A percentile compares a stretch with the other conserved stretches of the same genome.
phyloP scores from a whole-genome alignment of 2,113 vertebrate genomes.

The Pangasianodon gigas region DNA sequence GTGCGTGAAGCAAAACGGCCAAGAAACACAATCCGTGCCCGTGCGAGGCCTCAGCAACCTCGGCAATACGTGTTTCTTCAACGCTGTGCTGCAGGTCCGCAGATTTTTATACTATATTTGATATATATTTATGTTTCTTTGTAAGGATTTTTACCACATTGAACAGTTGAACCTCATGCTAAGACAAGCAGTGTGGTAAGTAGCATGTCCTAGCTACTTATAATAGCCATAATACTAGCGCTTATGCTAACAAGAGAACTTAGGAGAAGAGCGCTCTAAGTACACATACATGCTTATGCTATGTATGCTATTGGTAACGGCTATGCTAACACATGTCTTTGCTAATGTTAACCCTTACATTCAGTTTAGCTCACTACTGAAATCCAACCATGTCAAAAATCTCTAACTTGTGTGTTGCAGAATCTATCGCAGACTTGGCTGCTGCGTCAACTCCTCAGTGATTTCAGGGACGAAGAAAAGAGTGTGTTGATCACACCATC shows the following conservation, averaged over 20 bases:
- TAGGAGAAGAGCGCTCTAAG: neutral
- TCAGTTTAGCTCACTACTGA: neutral
- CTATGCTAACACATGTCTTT: neutral
- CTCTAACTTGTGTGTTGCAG: constrained; percentile 65
- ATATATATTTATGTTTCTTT: neutral
- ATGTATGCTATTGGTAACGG: neutral
- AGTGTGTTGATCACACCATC: constrained; percentile 76
- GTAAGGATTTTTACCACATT: neutral
- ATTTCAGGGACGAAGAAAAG: constrained; percentile 78
- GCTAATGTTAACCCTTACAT: neutral
- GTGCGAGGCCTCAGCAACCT: constrained; percentile 94
- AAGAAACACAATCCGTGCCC: constrained; percentile 61
- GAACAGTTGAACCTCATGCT: neutral
- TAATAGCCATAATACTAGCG: neutral
- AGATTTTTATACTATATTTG: neutral
- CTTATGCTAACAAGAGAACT: neutral
- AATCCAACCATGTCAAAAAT: neutral
- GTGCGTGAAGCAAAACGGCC: constrained; percentile 68
- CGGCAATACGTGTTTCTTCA: constrained; percentile 98
- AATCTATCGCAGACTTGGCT: constrained; percentile 91
- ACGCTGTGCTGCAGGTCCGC: constrained; percentile 93
- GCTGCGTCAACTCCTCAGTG: constrained; percentile 81
- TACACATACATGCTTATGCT: neutral
- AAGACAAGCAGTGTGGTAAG: neutral
- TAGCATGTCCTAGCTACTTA: neutral